Conservation (phyloP, 1,140 invertebrate species). For the Aphaenogaster rudis region DNA sequence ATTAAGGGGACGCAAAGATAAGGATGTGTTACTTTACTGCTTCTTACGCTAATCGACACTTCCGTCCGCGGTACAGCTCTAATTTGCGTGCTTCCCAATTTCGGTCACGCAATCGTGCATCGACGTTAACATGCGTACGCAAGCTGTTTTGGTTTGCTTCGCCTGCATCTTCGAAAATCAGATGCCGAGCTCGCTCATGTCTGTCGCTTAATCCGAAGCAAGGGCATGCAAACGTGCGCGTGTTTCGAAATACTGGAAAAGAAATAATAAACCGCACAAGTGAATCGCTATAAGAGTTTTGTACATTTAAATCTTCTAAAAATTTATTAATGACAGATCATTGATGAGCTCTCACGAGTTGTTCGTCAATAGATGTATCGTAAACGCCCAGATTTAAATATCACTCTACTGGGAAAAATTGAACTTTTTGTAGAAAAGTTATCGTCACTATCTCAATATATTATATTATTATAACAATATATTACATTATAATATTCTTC, state of each 20-base stretch:
- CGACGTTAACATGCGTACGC: background rate
- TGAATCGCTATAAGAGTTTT: conserved; percentile 11
- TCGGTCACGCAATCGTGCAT: background rate
- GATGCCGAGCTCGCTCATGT: background rate
- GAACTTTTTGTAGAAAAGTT: conserved; percentile 28
- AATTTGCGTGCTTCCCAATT: background rate
- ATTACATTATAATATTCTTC: background rate
- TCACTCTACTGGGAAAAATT: background rate
- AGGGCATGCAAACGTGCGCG: background rate
- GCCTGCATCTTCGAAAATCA: background rate
- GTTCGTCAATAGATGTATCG: background rate
- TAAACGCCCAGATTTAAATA: conserved; percentile 3
- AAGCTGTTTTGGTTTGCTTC: background rate
- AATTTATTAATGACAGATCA: conserved; percentile 36
- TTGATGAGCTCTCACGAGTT: conserved; percentile 34
- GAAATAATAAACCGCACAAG: background rate
- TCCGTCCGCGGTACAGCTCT: background rate
- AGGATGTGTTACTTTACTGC: background rate
- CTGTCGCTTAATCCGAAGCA: background rate
- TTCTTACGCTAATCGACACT: conserved; percentile 4
- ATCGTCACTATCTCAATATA: conserved; percentile 6
- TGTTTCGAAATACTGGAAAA: background rate
- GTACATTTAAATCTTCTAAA: background rate
- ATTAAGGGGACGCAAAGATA: background rate
- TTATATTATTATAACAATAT: background rate